phyloP scores from a whole-genome alignment of 2,888 invertebrate genomes.

The Trisateles emortualis region DNA sequence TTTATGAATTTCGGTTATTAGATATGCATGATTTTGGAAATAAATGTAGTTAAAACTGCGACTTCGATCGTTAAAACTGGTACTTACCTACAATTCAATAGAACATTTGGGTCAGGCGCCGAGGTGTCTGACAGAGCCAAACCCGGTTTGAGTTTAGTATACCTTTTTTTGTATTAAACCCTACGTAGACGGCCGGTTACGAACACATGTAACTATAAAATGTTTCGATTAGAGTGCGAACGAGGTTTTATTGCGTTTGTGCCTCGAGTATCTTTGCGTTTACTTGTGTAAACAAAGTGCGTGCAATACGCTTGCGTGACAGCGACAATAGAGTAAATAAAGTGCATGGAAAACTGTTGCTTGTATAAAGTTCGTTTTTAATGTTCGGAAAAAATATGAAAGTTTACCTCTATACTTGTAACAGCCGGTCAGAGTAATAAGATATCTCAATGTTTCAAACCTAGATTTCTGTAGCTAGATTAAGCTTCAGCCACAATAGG shows the following conservation, averaged over 20 bases:
- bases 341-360: background rate
- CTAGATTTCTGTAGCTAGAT: too few relatives aligned
- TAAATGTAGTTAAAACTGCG: background rate
- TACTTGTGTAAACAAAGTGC: background rate
- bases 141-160: conserved; percentile 41
- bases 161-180: conserved; percentile 42
- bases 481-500: too few relatives aligned
- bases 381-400: too few relatives aligned
- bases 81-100: conserved; percentile 25
- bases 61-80: conserved; percentile 24
- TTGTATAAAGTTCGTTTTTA: too few relatives aligned
- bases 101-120: conserved; percentile 61
- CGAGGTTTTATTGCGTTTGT: background rate
- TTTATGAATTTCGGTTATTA: background rate
- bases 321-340: background rate
- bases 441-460: too few relatives aligned
- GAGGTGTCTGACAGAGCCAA: conserved; percentile 59
- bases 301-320: background rate
- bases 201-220: background rate
- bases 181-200: conserved; percentile 23
- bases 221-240: background rate
- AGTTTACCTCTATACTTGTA: too few relatives aligned
- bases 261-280: background rate
- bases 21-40: background rate
- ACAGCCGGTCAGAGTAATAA: too few relatives aligned